phyloP scores from a whole-genome alignment of 2,888 invertebrate species.

The Papilio protenor region DNA sequence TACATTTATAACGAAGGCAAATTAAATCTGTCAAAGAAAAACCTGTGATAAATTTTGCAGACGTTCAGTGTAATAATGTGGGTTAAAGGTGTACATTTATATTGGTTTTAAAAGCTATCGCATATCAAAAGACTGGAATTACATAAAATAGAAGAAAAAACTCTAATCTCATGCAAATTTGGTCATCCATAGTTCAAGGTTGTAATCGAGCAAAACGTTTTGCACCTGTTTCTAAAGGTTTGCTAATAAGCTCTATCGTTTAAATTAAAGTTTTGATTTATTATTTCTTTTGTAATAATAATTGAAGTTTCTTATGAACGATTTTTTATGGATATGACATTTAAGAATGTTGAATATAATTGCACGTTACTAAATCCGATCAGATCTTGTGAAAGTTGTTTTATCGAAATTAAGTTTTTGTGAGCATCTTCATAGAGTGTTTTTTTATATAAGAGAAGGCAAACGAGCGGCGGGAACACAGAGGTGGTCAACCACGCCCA shows the following conservation, averaged over 20 bases:
- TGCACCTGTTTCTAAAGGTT: constrained; percentile 8
- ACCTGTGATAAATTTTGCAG: neutral
- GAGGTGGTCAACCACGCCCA: no score
- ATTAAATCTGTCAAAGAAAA: neutral
- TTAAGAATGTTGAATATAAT: neutral
- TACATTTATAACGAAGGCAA: neutral
- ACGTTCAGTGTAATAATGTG: neutral
- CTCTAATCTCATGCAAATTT: constrained; percentile 25
- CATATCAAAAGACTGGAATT: constrained; percentile 10
- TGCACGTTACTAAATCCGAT: no score
- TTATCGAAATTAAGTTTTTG: no score
- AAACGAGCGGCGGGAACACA: no score
- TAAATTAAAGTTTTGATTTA: constrained; percentile 8
- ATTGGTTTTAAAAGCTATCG: constrained; percentile 17
- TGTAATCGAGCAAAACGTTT: constrained; percentile 8
- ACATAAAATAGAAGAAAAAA: constrained; percentile 24
- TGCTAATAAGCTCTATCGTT: neutral
- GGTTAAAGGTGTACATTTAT: constrained; percentile 25
- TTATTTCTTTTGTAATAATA: neutral
- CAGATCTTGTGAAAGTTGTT: no score
- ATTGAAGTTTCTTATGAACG: neutral
- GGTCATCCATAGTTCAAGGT: constrained; percentile 37
- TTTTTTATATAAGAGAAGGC: no score
- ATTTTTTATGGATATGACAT: neutral
- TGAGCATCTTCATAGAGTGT: no score